These are phyloP conservation scores for Eidolon dupreanum DNA, from an alignment of 2,797 vertebrate genomes.

Conservation along the genomic window DNA sequence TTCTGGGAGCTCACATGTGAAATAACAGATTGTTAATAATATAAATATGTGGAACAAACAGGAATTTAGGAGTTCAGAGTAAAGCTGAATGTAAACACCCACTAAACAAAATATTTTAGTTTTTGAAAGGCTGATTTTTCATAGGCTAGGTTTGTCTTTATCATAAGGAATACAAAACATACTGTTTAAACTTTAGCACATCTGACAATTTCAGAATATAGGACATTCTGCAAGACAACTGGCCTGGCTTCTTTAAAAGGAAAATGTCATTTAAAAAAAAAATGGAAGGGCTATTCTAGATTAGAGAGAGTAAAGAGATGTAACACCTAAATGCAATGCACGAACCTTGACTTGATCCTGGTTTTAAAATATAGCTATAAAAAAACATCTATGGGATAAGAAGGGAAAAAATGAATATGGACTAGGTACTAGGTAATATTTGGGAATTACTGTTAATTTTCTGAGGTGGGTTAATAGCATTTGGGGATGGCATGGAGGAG, in stretches of 20 bases:
- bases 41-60: constrained; percentile 33
- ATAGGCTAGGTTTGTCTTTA: constrained; percentile 27
- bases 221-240: constrained; percentile 36
- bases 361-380: constrained; percentile 22
- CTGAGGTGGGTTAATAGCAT: constrained; percentile 25
- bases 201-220: constrained; percentile 43
- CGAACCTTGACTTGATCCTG: background rate
- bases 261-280: background rate
- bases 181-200: constrained; percentile 16
- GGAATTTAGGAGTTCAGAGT: background rate
- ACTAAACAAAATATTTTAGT: constrained; percentile 34
- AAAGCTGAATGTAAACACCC: constrained; percentile 32
- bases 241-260: constrained; percentile 14
- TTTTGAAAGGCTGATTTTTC: constrained; percentile 42
- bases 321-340: background rate
- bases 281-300: background rate
- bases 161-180: constrained; percentile 7
- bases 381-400: background rate
- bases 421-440: background rate
- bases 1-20: background rate
- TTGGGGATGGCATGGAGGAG: background rate
- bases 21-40: constrained; percentile 43
- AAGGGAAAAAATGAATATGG: background rate
- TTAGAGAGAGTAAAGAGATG: background rate
- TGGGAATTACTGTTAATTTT: constrained; percentile 43